Evolutionary conservation across 1,140 invertebrate genomes (phyloP).

Genomic region (Thrips palmi): DNA sequence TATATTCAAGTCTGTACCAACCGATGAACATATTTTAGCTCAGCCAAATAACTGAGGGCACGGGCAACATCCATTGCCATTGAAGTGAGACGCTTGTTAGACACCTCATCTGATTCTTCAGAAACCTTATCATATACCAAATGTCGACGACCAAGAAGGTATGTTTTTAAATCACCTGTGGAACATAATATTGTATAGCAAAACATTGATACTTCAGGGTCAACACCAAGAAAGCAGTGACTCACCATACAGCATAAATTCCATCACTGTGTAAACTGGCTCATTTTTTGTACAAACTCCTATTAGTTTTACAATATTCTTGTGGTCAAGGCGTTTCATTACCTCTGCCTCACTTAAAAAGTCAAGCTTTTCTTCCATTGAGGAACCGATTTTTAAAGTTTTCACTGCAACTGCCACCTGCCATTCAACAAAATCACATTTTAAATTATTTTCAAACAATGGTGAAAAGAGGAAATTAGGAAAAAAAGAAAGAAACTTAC

Average conservation of each 20-base stretch:
- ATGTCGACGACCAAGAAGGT: conserved; percentile 62
- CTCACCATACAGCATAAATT: conserved; percentile 79
- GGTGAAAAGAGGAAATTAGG: conserved; percentile 5
- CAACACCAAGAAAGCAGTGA: conserved; percentile 9
- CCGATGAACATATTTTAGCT: conserved; percentile 65
- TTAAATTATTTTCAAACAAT: conserved; percentile 5
- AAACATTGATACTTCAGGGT: not conserved
- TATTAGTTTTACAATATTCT: conserved; percentile 72
- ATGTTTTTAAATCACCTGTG: conserved; percentile 72
- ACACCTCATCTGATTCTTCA: conserved; percentile 57
- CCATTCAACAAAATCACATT: conserved; percentile 6
- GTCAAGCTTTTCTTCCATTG: conserved; percentile 74
- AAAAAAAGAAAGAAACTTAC: conserved; percentile 18
- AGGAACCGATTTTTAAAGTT: conserved; percentile 65
- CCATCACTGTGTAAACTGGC: conserved; percentile 79
- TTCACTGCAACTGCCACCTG: conserved; percentile 71
- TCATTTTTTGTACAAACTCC: conserved; percentile 71
- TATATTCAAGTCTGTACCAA: conserved; percentile 14
- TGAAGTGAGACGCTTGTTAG: conserved; percentile 53
- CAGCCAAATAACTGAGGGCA: conserved; percentile 62
- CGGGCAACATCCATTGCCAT: conserved; percentile 76
- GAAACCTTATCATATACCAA: conserved; percentile 49
- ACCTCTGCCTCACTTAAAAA: conserved; percentile 84
- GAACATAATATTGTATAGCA: conserved; percentile 12
- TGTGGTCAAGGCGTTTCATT: conserved; percentile 82